Percentiles rank a stretch among this genome's conserved stretches.
phyloP scores from a whole-genome alignment of 1,140 invertebrate species.

The Zaprionus taronus region DNA sequence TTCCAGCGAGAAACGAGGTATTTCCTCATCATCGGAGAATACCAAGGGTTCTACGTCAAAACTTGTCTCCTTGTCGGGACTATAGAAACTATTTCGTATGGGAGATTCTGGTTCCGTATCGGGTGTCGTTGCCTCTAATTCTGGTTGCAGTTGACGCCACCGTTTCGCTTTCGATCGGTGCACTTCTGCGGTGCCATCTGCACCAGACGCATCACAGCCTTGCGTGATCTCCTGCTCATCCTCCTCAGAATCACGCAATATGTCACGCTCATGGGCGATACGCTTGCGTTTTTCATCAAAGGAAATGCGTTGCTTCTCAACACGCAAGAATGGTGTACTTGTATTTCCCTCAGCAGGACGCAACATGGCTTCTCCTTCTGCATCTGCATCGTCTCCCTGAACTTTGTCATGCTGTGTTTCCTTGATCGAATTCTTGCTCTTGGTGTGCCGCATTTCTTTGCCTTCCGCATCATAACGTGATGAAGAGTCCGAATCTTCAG shows the following conservation, averaged over 20 bases:
- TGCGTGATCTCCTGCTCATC: conserved; percentile 55
- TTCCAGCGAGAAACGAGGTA: conserved; percentile 85
- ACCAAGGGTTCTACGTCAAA: conserved; percentile 87
- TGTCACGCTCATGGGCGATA: conserved; percentile 77
- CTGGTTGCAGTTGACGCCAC: conserved; percentile 67
- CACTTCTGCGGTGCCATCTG: background rate
- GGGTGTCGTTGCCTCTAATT: conserved; percentile 48
- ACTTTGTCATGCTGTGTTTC: conserved; percentile 39
- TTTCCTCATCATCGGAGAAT: conserved; percentile 88
- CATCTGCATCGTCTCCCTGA: conserved; percentile 21
- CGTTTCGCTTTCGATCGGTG: conserved; percentile 39
- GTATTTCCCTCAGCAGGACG: conserved; percentile 62
- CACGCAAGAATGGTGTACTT: conserved; percentile 70
- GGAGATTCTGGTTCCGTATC: conserved; percentile 67
- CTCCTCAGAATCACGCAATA: conserved; percentile 79
- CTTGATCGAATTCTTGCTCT: conserved; percentile 67
- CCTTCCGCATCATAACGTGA: conserved; percentile 58
- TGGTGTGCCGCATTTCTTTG: conserved; percentile 67
- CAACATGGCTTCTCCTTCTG: conserved; percentile 36
- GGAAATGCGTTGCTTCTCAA: conserved; percentile 81
- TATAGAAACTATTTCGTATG: conserved; percentile 87
- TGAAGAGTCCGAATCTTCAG: conserved; percentile 80
- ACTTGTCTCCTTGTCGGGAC: conserved; percentile 87
- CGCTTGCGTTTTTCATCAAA: conserved; percentile 82
- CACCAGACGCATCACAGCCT: background rate